phyloP scores from a whole-genome alignment of 2,888 invertebrate species.

The Cheilosia soror region DNA sequence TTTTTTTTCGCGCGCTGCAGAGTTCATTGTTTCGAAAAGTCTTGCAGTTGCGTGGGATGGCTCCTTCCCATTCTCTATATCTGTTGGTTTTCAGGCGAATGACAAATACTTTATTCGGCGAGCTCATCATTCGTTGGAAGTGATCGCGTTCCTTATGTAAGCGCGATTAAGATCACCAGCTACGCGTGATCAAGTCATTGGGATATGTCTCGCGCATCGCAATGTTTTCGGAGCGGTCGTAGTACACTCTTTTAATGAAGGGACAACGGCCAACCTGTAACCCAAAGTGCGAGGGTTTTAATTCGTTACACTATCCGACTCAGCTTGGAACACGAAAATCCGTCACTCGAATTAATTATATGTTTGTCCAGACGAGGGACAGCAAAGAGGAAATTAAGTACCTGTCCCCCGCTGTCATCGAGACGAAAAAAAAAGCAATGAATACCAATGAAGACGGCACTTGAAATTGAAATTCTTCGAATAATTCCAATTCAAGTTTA shows the following conservation, averaged over 20 bases:
- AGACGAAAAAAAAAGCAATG: slow-evolving; percentile 33
- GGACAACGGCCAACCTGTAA: background rate
- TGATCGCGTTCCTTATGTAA: slow-evolving; percentile 6
- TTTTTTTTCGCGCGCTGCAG: slow-evolving; percentile 14
- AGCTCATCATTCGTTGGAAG: slow-evolving; percentile 13
- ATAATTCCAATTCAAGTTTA: slow-evolving; percentile 61
- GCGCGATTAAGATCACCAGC: slow-evolving; percentile 45
- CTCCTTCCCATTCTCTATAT: slow-evolving; percentile 25
- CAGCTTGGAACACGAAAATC: slow-evolving; percentile 14
- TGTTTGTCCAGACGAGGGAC: background rate
- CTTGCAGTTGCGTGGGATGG: slow-evolving; percentile 65
- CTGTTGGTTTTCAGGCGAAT: background rate
- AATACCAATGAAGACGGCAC: slow-evolving; percentile 64
- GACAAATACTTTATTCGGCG: slow-evolving; percentile 20
- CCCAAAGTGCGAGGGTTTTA: slow-evolving; percentile 4
- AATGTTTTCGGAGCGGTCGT: slow-evolving; percentile 17
- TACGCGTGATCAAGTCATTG: slow-evolving; percentile 32
- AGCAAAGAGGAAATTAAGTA: slow-evolving; percentile 53
- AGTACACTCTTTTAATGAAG: slow-evolving; percentile 22
- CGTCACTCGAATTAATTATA: slow-evolving; percentile 47
- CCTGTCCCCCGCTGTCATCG: slow-evolving; percentile 59
- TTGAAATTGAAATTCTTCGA: slow-evolving; percentile 68
- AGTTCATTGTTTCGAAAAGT: slow-evolving; percentile 57
- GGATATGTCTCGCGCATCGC: slow-evolving; percentile 1
- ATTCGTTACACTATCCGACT: slow-evolving; percentile 4